Evolutionary conservation across 2,888 invertebrate species (phyloP), one percentile per base, ranked within the genome.

Genomic region (Chesias legatella): DNA sequence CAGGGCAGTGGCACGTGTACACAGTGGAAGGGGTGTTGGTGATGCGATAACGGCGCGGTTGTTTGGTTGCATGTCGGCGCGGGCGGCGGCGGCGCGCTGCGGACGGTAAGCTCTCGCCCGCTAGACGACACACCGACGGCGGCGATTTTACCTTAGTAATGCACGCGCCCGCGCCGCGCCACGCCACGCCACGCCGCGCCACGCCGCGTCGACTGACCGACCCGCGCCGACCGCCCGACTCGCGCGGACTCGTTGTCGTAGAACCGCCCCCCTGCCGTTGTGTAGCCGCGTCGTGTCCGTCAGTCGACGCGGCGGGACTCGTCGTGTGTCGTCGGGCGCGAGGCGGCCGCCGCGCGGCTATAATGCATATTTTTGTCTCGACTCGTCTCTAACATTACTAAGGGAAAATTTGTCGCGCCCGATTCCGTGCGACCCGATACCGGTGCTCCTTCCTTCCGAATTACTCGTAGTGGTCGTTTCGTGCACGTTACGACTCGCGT

Each of bases 361-460:
- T 81, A 81, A 83, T 84, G 84, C 85, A 83, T 85, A 83, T 84
- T 82, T 80, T 81, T 67, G 72, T 78, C 81, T 79, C 78, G 64
- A 59, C 59, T 59, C 65, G 62, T 64, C 59, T 64, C 59, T 70
- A 65, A 79, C 84, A 85, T 85, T 88, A 86, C 86, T 86, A 86
- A 88, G 86, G 86, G 81, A 82, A 86, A 84, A 80, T 79, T 48
- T 67, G 73, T 73, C 78, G 75, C 77, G 79, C 67, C 67, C 78
- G 74, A 78, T 74, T 72, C 59, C 33, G 42, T 34, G 48, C 68
- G 61, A 60, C 60, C 69, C 76, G 76, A 67, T 53, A 63, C 67
- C 73, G 75, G 33, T 8, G 35, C 33, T 13, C 4, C 35, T 29
- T 10, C 21, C 3, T 3, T 3, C 13, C 13, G 3, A 17, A 17